Percentiles rank a stretch among this genome's conserved stretches.
Conservation (phyloP, 1,140 invertebrate genomes). For the Orius insidiosus region DNA sequence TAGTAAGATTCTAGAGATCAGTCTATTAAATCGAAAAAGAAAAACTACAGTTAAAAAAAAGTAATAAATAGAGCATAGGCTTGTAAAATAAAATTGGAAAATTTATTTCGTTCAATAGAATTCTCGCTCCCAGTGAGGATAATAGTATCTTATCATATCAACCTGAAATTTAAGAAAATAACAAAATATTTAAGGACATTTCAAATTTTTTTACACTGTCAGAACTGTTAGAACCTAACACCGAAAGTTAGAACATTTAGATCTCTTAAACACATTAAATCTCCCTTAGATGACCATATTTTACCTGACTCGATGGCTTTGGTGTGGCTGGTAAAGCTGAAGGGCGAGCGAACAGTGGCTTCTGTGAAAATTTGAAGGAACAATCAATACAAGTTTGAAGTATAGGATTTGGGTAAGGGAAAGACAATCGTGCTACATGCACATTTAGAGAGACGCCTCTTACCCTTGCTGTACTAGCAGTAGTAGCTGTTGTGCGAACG, state of each 20-base stretch:
- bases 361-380: slow-evolving; percentile 3
- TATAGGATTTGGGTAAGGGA: neutral
- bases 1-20: slow-evolving; percentile 2
- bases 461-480: slow-evolving; percentile 22
- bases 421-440: slow-evolving; percentile 1
- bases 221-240: neutral
- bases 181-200: slow-evolving; percentile 1
- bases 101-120: slow-evolving; percentile 17
- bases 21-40: slow-evolving; percentile 12
- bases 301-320: slow-evolving; percentile 13
- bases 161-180: slow-evolving; percentile 16
- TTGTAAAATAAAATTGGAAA: neutral
- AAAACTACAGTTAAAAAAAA: slow-evolving; percentile 18
- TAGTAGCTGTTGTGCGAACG: slow-evolving; percentile 27
- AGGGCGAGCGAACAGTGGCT: slow-evolving; percentile 2
- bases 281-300: neutral
- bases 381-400: neutral
- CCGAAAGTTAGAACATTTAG: no score
- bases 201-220: no score
- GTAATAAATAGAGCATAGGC: neutral
- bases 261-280: neutral
- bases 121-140: slow-evolving; percentile 20
- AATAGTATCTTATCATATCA: slow-evolving; percentile 20
- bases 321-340: neutral
- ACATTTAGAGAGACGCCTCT: slow-evolving; percentile 27